Percentiles rank a stretch among this genome's conserved stretches.
Conservation (phyloP, 2,113 vertebrate species). For the Phylloscopus trochilus region DNA sequence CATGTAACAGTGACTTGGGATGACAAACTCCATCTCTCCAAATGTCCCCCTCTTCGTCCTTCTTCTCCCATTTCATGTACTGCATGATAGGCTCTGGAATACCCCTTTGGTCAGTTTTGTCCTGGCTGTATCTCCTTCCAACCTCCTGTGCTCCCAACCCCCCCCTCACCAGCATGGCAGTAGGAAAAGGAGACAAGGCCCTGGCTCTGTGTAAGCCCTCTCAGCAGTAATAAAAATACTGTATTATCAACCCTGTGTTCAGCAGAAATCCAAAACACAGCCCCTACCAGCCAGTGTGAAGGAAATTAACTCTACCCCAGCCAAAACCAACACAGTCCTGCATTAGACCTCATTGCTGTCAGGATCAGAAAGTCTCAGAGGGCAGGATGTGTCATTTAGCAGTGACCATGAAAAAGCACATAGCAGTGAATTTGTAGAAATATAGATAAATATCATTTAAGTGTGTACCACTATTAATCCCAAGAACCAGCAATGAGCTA, state of each 20-base stretch:
- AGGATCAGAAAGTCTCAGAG: background rate
- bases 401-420: background rate
- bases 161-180: background rate
- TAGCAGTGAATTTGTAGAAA: background rate
- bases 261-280: background rate
- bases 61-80: background rate
- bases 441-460: background rate
- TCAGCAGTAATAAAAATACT: background rate
- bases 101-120: background rate
- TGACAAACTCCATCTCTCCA: background rate
- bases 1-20: fast-evolving
- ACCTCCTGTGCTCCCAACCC: fast-evolving
- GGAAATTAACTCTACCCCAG: background rate
- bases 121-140: background rate
- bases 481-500: background rate
- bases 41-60: fast-evolving
- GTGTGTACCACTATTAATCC: background rate
- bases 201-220: background rate
- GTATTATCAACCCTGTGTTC: background rate
- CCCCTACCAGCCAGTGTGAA: background rate
- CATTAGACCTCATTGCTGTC: background rate
- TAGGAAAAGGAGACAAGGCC: background rate
- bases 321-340: background rate
- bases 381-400: background rate
- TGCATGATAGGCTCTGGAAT: background rate